Base-by-base conservation (phyloP, 2,888 invertebrate species). In the Leptodirus hochenwartii region DNA sequence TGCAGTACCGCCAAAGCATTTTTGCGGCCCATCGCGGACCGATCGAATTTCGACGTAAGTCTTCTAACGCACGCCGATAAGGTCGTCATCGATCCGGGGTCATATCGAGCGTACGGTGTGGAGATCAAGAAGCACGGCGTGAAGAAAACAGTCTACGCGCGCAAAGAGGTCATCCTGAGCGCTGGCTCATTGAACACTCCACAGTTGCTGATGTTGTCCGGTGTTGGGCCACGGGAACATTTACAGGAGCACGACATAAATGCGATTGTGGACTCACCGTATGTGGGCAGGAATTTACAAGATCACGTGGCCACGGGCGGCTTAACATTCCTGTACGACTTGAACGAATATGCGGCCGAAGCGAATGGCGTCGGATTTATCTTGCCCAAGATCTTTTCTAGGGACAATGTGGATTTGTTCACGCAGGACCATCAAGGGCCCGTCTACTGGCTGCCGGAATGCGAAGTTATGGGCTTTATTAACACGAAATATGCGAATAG, bases 1-100 rank as follows among this genome's bases (percentile, higher is more conserved):
- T 85, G 84, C 46, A 85, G 84, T 43, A 69, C 81, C 1, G 77
- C 82, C 8, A 87, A 84, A 55, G 85, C 74, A 0, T 88, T 75
- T 46, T 51, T 87, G 4, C 58, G 82, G 23, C 67, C 79, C 0
- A 64, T 63, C 1, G 58, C 62, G 31, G 60, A 68, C 34, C 62
- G 85, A 17, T 51, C 60, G 4, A 87, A 87, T 48, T 61, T 87
- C 2, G 75, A 87, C 39, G 59, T 85, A 3, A 66, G 74, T 27
- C 55, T 75, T 1, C 61, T 69, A 41, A 70, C 80, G 0, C 57
- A 68, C 27, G 84, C 73, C 0, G 66, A 73, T 41, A 68, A 70
- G 46, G 56, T 84, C 27, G 47, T 76, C 2, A 65, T 80, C 11
- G 66, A 76, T 41, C 47, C 54, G 1, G 50, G 62, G 12, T 53